These are phyloP conservation scores for Drosophila azteca DNA, from an alignment of 1,140 invertebrate genomes.

Conservation along the genomic window DNA sequence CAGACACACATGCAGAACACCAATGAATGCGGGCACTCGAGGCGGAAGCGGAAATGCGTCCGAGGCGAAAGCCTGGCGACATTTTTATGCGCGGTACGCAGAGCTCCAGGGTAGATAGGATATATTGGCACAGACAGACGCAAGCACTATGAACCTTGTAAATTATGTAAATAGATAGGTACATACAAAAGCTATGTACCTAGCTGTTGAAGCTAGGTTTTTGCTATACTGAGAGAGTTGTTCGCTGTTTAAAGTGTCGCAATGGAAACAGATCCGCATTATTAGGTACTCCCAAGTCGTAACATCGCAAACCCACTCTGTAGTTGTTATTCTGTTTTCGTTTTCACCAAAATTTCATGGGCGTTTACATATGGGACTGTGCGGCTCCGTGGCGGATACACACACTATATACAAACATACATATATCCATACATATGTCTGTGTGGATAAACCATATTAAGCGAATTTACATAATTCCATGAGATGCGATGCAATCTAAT, in stretches of 20 bases:
- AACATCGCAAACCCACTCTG: too few relatives aligned
- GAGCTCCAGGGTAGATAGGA: too few relatives aligned
- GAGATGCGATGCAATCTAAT: conserved; percentile 41
- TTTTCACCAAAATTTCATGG: conserved; percentile 2
- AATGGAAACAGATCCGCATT: too few relatives aligned
- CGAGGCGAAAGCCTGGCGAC: conserved; percentile 34
- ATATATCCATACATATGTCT: conserved; percentile 23
- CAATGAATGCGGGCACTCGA: conserved; percentile 43
- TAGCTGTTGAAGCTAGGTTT: too few relatives aligned
- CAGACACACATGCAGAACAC: conserved; percentile 25
- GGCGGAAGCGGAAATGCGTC: conserved; percentile 69
- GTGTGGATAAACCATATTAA: conserved; percentile 38
- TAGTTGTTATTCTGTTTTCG: conserved; percentile 34
- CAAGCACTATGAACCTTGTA: too few relatives aligned
- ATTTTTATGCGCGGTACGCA: conserved; percentile 30
- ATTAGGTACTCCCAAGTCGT: too few relatives aligned
- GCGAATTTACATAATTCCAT: conserved; percentile 44
- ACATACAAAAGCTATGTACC: too few relatives aligned
- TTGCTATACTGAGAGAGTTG: too few relatives aligned
- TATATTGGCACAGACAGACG: too few relatives aligned
- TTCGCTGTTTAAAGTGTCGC: too few relatives aligned
- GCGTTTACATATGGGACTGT: background rate
- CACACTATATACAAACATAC: too few relatives aligned
- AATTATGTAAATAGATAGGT: too few relatives aligned
- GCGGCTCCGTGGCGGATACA: background rate